phyloP scores from a whole-genome alignment of 2,888 invertebrate species.

The Amblyjoppa proteus region DNA sequence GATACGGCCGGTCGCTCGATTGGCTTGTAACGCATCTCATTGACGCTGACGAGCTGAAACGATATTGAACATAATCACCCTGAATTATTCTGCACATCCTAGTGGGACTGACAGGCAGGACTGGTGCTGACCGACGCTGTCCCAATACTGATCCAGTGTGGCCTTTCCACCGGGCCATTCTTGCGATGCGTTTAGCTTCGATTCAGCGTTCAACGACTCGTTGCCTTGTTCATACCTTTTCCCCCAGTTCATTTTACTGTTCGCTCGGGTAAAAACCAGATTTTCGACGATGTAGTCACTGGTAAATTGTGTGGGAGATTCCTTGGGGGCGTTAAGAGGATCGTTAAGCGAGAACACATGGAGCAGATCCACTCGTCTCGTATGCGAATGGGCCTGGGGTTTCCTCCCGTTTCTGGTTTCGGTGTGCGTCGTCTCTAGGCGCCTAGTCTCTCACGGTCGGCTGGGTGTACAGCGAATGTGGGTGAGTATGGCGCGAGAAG shows the following conservation, averaged over 20 bases:
- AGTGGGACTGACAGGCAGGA: too few relatives aligned
- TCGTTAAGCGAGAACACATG: background rate
- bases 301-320: background rate
- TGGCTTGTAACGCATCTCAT: too few relatives aligned
- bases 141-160: too few relatives aligned
- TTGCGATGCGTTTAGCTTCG: background rate
- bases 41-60: too few relatives aligned
- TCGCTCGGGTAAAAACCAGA: background rate
- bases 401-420: background rate
- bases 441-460: background rate
- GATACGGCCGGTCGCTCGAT: too few relatives aligned
- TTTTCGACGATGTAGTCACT: background rate
- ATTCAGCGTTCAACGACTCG: slow-evolving; percentile 1
- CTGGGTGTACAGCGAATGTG: slow-evolving; percentile 5
- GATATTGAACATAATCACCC: too few relatives aligned
- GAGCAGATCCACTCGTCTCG: slow-evolving; percentile 11
- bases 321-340: background rate
- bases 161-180: background rate
- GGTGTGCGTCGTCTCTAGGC: background rate
- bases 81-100: too few relatives aligned
- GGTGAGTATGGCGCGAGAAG: slow-evolving; percentile 8
- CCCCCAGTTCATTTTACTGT: background rate
- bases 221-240: slow-evolving; percentile 9
- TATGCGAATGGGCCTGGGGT: background rate
- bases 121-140: too few relatives aligned